Percentiles rank a stretch among this genome's conserved stretches.
Evolutionary conservation across 2,888 invertebrate genomes (phyloP).

Genomic region (Rhagophthalmus giganteus): DNA sequence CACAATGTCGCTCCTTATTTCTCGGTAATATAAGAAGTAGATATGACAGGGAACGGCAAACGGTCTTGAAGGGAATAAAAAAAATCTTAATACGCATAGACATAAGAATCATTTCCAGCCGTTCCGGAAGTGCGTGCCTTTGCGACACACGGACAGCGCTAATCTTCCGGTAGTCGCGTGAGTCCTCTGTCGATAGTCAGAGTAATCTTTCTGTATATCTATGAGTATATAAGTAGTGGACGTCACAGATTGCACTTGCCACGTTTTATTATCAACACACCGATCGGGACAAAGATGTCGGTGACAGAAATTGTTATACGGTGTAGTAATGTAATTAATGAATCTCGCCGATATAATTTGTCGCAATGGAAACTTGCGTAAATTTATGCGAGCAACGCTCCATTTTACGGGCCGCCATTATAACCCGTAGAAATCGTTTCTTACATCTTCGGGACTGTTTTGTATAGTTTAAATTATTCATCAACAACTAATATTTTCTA

Average conservation of each 20-base stretch:
- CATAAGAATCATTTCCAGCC: slow-evolving; percentile 28
- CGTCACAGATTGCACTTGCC: slow-evolving; percentile 24
- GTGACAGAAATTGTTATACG: slow-evolving; percentile 5
- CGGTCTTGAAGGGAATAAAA: slow-evolving; percentile 3
- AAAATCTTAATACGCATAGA: slow-evolving; percentile 4
- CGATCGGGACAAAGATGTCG: slow-evolving; percentile 8
- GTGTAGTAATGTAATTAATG: background rate
- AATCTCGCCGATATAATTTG: too few species aligned
- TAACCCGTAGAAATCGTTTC: too few species aligned
- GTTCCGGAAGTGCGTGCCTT: slow-evolving; percentile 49
- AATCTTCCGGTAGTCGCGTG: slow-evolving; percentile 52
- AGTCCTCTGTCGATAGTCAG: slow-evolving; percentile 40
- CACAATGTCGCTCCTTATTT: slow-evolving; percentile 11
- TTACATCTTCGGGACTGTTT: too few species aligned
- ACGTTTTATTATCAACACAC: slow-evolving; percentile 22
- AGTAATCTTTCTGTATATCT: slow-evolving; percentile 48
- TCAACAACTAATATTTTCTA: too few species aligned
- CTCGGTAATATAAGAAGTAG: slow-evolving; percentile 5
- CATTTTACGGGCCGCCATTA: too few species aligned
- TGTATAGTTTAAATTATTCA: too few species aligned
- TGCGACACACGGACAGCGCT: slow-evolving; percentile 50
- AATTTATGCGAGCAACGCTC: too few species aligned
- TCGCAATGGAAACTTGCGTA: too few species aligned
- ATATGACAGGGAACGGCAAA: slow-evolving; percentile 16
- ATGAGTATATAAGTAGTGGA: slow-evolving; percentile 30